These are phyloP conservation scores for Elymnias hypermnestra DNA, from an alignment of 1,140 invertebrate genomes.

Conservation along the genomic window DNA sequence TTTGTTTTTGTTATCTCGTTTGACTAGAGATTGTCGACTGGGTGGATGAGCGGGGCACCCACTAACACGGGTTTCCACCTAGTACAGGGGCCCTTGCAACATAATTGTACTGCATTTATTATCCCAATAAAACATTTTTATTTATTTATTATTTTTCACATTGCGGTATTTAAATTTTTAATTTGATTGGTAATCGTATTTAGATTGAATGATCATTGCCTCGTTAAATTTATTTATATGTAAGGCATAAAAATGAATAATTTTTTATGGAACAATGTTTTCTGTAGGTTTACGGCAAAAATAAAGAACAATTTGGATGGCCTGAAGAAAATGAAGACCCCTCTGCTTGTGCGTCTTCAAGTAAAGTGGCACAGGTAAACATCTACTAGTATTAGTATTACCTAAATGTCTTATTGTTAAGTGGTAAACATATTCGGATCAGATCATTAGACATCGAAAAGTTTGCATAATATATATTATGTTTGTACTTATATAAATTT, in stretches of 20 bases:
- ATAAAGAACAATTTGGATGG: conserved; percentile 97
- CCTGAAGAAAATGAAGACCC: conserved; percentile 95
- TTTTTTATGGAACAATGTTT: too few species aligned
- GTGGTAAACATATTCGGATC: not conserved
- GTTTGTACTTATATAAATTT: too few species aligned
- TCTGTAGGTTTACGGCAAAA: conserved; percentile 91
- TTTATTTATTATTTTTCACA: not conserved
- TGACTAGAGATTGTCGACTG: too few species aligned
- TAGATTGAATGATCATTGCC: too few species aligned
- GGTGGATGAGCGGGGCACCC: too few species aligned
- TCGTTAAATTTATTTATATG: conserved; percentile 12
- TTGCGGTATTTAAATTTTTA: conserved; percentile 1
- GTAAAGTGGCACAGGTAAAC: conserved; percentile 59
- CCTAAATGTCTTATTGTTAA: not conserved
- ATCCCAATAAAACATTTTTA: not conserved
- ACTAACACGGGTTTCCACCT: too few species aligned
- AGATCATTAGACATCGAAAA: too few species aligned
- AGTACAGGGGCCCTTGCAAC: too few species aligned
- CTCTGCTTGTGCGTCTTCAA: conserved; percentile 77
- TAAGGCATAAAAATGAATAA: too few species aligned
- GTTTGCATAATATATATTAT: too few species aligned
- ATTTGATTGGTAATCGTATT: conserved; percentile 3
- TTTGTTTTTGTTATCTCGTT: too few species aligned
- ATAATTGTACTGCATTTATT: too few species aligned
- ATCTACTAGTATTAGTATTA: not conserved